phyloP scores from a whole-genome alignment of 2,888 invertebrate species.

The Drosophila trichaetosa region DNA sequence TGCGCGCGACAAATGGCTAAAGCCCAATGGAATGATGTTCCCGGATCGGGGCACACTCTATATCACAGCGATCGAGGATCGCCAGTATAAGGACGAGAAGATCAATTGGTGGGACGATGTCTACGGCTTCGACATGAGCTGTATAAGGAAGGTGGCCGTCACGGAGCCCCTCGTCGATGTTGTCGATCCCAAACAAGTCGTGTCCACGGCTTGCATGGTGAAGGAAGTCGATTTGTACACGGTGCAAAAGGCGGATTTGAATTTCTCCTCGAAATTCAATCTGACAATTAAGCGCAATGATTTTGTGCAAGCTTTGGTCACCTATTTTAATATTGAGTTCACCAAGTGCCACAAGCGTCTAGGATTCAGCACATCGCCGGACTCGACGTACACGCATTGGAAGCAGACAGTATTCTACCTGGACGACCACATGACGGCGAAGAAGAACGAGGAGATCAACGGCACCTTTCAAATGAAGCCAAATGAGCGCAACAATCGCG shows the following conservation, averaged over 20 bases:
- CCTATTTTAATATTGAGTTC: conserved; percentile 99
- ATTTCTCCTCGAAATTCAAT: conserved; percentile 95
- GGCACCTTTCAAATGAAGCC: conserved; percentile 97
- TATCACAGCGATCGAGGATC: conserved; percentile 96
- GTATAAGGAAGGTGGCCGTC: conserved; percentile 98
- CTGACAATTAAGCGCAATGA: conserved; percentile 95
- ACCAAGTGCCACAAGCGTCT: conserved; percentile 99
- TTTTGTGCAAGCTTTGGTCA: conserved; percentile 98
- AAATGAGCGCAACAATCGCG: conserved; percentile 97
- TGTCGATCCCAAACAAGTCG: conserved; percentile 99
- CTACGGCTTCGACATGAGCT: conserved; percentile 99
- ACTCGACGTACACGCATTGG: conserved; percentile 99
- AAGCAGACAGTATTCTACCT: conserved; percentile 98
- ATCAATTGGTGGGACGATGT: conserved; percentile 99
- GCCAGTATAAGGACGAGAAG: conserved; percentile 99
- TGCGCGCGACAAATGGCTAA: conserved; percentile 99
- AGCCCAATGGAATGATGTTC: conserved; percentile 95
- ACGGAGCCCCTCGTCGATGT: conserved; percentile 99
- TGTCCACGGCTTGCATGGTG: conserved; percentile 96
- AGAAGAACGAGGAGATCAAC: conserved; percentile 96
- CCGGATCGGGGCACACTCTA: conserved; percentile 97
- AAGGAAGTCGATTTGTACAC: conserved; percentile 99
- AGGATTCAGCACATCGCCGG: conserved; percentile 99
- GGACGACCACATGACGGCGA: conserved; percentile 97
- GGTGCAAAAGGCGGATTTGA: conserved; percentile 97